These are phyloP conservation scores for Perognathus longimembris DNA, from an alignment of 2,113 vertebrate genomes.

Conservation along the genomic window DNA sequence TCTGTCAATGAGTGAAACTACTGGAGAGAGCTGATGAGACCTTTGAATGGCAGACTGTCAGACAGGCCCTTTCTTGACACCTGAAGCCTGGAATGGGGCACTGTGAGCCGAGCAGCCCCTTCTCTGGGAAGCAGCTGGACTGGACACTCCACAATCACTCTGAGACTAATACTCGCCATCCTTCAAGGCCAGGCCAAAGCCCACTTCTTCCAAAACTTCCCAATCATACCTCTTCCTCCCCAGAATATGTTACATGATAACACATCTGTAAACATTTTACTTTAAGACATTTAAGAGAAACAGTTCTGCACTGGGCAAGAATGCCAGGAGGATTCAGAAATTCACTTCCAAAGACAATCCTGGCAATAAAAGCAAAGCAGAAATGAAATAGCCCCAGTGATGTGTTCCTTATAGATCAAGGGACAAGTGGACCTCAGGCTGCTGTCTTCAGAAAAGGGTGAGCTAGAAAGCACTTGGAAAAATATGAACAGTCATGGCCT, in stretches of 20 bases:
- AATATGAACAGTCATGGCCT: background rate
- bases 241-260: background rate
- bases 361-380: background rate
- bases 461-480: background rate
- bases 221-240: background rate
- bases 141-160: no score
- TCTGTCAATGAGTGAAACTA: no score
- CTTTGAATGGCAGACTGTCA: no score
- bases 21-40: no score
- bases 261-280: background rate
- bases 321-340: background rate
- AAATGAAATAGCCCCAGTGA: no score
- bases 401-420: background rate
- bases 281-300: background rate
- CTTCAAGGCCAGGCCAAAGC: background rate
- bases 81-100: no score
- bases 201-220: background rate
- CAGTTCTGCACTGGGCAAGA: background rate
- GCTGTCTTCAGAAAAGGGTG: background rate
- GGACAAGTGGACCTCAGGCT: background rate
- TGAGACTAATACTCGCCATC: no score
- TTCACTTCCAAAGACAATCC: background rate
- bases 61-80: no score
- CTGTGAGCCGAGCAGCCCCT: no score
- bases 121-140: no score